Percentiles rank a stretch among this genome's conserved stretches.
phyloP scores from a whole-genome alignment of 2,797 vertebrate species.

The Arctocebus calabarensis region DNA sequence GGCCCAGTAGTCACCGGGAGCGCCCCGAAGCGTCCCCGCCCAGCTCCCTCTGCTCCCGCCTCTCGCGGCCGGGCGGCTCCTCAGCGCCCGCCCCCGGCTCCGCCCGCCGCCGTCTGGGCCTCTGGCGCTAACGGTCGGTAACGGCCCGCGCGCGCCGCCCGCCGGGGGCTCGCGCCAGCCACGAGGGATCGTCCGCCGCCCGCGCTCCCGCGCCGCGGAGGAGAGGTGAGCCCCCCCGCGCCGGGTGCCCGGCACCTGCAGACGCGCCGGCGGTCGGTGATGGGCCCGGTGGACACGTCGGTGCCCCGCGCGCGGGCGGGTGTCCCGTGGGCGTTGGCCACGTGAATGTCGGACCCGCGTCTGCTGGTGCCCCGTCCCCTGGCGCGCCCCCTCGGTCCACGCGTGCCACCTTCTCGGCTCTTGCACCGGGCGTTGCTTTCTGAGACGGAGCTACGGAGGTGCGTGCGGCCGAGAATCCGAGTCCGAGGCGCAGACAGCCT shows the following conservation, averaged over 20 bases:
- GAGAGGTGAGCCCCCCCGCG: slow-evolving; percentile 57
- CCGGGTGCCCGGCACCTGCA: neutral
- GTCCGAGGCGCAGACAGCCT: slow-evolving; percentile 75
- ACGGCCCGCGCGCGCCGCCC: slow-evolving; percentile 75
- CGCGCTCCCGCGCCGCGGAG: slow-evolving; percentile 7
- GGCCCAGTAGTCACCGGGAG: neutral
- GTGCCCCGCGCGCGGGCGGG: neutral
- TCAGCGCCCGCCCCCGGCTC: slow-evolving; percentile 67
- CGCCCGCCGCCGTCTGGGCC: slow-evolving; percentile 41
- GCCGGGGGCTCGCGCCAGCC: slow-evolving; percentile 67
- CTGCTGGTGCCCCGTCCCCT: neutral
- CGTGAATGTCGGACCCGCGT: neutral
- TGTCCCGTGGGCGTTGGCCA: neutral
- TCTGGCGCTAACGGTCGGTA: slow-evolving; percentile 67
- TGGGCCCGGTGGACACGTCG: neutral
- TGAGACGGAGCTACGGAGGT: slow-evolving; percentile 62
- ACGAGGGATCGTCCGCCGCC: slow-evolving; percentile 80
- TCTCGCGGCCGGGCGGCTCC: neutral
- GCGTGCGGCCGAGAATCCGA: slow-evolving; percentile 34
- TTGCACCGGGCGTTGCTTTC: slow-evolving; percentile 62
- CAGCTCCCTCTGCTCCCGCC: slow-evolving; percentile 20
- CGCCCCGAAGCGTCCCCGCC: neutral
- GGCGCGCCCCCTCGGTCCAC: neutral
- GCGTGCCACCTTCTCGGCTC: slow-evolving; percentile 11
- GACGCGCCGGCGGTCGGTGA: no score